Conservation (phyloP, 2,113 vertebrate species). For the Pelvicachromis taeniatus region DNA sequence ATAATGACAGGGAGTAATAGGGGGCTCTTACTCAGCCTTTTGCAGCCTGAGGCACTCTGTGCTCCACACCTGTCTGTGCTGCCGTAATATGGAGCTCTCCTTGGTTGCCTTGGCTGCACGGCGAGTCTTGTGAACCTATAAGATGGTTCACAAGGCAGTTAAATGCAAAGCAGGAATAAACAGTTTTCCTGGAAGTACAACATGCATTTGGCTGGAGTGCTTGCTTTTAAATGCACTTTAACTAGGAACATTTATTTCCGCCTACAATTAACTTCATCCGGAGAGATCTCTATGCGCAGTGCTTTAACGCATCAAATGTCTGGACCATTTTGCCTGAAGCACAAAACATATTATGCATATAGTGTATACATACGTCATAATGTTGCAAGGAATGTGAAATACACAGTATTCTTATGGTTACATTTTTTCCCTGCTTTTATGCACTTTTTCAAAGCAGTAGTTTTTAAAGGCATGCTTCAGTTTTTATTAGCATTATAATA, state of each 20-base stretch:
- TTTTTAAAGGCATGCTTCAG: not conserved
- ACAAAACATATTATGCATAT: not conserved
- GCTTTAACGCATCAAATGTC: slow-evolving; percentile 6
- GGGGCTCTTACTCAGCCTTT: slow-evolving; percentile 78
- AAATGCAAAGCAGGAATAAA: slow-evolving; percentile 26
- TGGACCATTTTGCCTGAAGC: not conserved
- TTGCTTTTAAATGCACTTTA: slow-evolving; percentile 18
- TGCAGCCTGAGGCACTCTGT: slow-evolving; percentile 76
- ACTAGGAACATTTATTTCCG: not conserved
- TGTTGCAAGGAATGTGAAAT: not conserved
- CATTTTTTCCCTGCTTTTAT: not conserved
- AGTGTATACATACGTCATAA: not conserved
- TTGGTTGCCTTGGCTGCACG: slow-evolving; percentile 80
- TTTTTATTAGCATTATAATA: not conserved
- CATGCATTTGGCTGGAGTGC: not conserved
- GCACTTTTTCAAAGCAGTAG: not conserved
- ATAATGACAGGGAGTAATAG: slow-evolving; percentile 60
- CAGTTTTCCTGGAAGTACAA: not conserved
- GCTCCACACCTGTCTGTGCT: slow-evolving; percentile 88
- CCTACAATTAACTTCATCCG: not conserved
- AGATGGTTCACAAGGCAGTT: slow-evolving; percentile 26
- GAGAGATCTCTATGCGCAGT: not conserved
- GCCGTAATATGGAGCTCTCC: slow-evolving; percentile 81
- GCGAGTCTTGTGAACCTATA: slow-evolving; percentile 79
- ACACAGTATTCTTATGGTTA: not conserved